Evolutionary conservation across 2,797 vertebrate genomes (phyloP).

Genomic region (Vultur gryphus): DNA sequence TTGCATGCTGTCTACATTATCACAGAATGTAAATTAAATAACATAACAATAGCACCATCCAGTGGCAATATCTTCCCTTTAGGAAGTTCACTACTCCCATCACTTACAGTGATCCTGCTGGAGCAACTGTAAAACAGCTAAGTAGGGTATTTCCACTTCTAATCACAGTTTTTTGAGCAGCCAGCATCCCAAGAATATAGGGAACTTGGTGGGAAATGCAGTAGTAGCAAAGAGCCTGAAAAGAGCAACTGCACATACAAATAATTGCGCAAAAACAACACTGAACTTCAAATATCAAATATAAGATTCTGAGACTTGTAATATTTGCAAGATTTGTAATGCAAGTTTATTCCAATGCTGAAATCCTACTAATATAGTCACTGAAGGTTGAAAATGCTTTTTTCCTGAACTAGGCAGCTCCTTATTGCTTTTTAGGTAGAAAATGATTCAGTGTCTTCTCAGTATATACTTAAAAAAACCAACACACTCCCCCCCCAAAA

Average conservation of each 20-base stretch:
- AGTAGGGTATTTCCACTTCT: background rate
- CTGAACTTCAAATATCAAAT: background rate
- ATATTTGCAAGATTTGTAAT: background rate
- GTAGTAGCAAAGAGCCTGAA: background rate
- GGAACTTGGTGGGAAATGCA: background rate
- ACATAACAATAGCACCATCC: slow-evolving; percentile 62
- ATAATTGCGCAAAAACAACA: background rate
- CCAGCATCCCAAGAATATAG: accelerated
- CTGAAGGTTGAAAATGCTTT: background rate
- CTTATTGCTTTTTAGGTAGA: background rate
- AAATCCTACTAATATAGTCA: background rate
- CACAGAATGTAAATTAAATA: background rate
- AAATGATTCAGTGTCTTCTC: background rate
- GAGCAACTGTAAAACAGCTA: background rate
- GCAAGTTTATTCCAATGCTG: background rate
- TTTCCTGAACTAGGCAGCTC: background rate
- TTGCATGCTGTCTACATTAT: background rate
- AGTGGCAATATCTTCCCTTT: slow-evolving; percentile 9
- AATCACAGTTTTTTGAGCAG: background rate
- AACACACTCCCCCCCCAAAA: background rate
- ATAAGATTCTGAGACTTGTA: background rate
- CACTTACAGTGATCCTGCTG: background rate
- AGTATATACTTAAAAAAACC: background rate
- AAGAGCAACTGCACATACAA: background rate
- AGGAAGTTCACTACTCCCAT: background rate